These are phyloP conservation scores for Drosophila quinaria DNA, from an alignment of 2,888 invertebrate species.

Conservation along the genomic window DNA sequence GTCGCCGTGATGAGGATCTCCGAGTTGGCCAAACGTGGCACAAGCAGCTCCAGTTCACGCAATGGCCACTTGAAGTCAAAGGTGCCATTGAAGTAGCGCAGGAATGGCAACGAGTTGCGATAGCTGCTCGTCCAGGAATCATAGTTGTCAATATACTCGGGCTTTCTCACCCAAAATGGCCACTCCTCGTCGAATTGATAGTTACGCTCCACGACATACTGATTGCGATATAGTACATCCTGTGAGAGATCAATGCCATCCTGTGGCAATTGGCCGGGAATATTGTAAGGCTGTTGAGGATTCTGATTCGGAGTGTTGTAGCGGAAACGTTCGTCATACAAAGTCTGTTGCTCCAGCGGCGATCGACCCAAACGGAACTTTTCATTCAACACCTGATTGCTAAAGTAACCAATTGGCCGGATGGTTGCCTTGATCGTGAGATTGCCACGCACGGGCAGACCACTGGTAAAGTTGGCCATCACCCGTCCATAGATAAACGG, in stretches of 20 bases:
- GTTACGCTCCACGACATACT: conserved; percentile 89
- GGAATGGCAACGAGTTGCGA: conserved; percentile 88
- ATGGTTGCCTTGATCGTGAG: conserved; percentile 93
- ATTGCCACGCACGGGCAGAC: conserved; percentile 95
- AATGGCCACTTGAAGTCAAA: conserved; percentile 95
- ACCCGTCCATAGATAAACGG: conserved; percentile 93
- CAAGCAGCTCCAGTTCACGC: conserved; percentile 88
- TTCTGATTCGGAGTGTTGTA: conserved; percentile 74
- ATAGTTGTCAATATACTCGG: conserved; percentile 86
- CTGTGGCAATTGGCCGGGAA: conserved; percentile 56
- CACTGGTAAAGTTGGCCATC: conserved; percentile 98
- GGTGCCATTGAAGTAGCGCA: conserved; percentile 94
- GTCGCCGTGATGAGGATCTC: conserved; percentile 94
- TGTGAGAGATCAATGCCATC: conserved; percentile 70
- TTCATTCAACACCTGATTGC: conserved; percentile 87
- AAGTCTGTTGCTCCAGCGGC: conserved; percentile 73
- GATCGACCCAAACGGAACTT: conserved; percentile 86
- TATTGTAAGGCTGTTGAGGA: conserved; percentile 58
- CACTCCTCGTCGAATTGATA: conserved; percentile 93
- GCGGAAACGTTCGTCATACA: conserved; percentile 67
- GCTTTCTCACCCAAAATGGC: conserved; percentile 92
- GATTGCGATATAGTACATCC: conserved; percentile 85
- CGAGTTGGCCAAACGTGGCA: conserved; percentile 88
- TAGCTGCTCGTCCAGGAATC: conserved; percentile 85
- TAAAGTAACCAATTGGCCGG: conserved; percentile 89